A percentile compares a stretch with the other conserved stretches of the same genome.
Conservation (phyloP, 2,113 vertebrate species). For the Balaeniceps rex region DNA sequence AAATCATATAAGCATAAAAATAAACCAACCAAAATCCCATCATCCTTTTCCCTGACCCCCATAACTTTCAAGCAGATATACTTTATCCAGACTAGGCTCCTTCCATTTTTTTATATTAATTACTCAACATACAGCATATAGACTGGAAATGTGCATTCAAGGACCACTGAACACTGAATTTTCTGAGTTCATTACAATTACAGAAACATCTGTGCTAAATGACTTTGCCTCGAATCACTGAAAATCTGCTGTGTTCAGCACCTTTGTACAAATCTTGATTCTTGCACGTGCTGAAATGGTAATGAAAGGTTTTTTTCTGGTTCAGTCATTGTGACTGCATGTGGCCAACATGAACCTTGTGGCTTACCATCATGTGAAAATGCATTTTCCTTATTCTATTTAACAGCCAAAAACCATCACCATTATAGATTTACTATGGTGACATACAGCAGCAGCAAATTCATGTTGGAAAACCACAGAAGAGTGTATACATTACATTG, state of each 20-base stretch:
- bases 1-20: not conserved
- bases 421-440: not conserved
- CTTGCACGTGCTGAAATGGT: not conserved
- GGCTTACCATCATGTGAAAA: not conserved
- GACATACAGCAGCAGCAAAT: not conserved
- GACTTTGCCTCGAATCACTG: not conserved
- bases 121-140: not conserved
- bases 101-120: not conserved
- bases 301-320: not conserved
- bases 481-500: not conserved
- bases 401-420: not conserved
- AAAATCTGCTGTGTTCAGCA: not conserved
- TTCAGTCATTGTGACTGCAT: not conserved
- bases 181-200: not conserved
- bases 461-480: not conserved
- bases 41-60: not conserved
- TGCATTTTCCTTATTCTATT: not conserved
- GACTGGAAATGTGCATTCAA: not conserved
- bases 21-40: not conserved
- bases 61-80: not conserved
- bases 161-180: not conserved
- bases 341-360: not conserved
- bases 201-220: slow-evolving; percentile 30
- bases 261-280: not conserved
- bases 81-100: not conserved